Percentiles rank a stretch among this genome's conserved stretches.
Evolutionary conservation across 1,140 invertebrate genomes (phyloP).

Genomic region (Heterodera schachtii): DNA sequence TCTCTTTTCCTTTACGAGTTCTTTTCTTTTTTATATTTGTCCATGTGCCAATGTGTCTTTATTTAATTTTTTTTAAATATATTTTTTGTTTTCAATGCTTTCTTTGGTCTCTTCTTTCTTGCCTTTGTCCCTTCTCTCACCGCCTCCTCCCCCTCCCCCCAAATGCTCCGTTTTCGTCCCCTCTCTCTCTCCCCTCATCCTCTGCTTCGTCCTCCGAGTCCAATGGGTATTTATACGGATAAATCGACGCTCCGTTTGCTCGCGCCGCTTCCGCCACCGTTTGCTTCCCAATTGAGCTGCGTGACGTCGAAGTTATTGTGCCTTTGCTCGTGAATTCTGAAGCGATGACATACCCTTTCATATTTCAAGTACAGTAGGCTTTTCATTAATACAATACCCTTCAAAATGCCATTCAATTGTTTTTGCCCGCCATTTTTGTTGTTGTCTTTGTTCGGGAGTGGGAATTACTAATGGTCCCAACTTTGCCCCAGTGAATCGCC

Average conservation of each 20-base stretch:
- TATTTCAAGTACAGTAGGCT: too few species aligned
- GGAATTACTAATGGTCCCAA: too few species aligned
- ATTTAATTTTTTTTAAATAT: not conserved
- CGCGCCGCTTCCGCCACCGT: slow-evolving; percentile 50
- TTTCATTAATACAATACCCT: too few species aligned
- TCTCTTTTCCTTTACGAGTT: too few species aligned
- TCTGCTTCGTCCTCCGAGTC: slow-evolving; percentile 42
- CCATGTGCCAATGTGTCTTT: not conserved
- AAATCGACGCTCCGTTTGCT: slow-evolving; percentile 46
- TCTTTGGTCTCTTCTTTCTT: not conserved
- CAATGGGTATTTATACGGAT: slow-evolving; percentile 52
- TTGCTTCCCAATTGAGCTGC: slow-evolving; percentile 53
- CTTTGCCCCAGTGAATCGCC: too few species aligned
- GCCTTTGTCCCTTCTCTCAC: not conserved
- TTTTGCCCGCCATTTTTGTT: too few species aligned
- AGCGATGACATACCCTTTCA: too few species aligned
- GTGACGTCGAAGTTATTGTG: not conserved
- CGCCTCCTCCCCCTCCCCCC: not conserved
- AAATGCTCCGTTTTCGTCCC: not conserved
- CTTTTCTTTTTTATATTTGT: too few species aligned
- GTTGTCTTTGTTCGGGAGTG: too few species aligned
- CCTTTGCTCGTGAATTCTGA: slow-evolving; percentile 14
- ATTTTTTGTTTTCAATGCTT: not conserved
- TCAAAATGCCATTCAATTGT: too few species aligned
- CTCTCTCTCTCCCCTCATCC: not conserved